Evolutionary conservation across 92 coral and sea anemone species (phyloP), one percentile per base, ranked within the genome.

Genomic region (Galaxea fascicularis): DNA sequence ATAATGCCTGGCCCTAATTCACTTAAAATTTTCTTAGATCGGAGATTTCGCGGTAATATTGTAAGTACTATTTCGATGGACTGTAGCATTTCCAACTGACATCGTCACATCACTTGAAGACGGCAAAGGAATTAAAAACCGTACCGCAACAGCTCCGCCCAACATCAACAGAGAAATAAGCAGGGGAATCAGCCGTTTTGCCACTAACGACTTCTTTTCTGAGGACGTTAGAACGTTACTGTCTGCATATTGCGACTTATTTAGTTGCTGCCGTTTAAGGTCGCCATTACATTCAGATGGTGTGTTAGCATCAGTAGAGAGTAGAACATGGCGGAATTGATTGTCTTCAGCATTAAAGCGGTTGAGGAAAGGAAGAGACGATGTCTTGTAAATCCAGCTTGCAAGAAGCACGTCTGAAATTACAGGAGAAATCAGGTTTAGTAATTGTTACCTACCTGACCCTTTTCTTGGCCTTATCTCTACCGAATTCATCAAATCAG

Each of bases 51-150:
- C 49, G 63, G 83, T 79, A 17, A 29, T 18, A 65, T 79, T 51
- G 29, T 17, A 11, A 18, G 83, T 78, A 18, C 30, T 63, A 31
- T 78, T 64, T 24, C 3, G 16, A 78, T 22, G 41, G n/a, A 56
- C 49, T 78, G 82, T 62, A 15, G 45, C 72, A 46, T 64, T 78
- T 26, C 29, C 62, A 63, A 64, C 30, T 16, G 82, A 26, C 28
- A 28, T 45, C 30, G 54, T 44, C 10, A 29, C 44, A 16, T 58
- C 35, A 22, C 74, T 35, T 0, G 81, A 76, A 4, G 59, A 54
- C 12, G 90, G 90, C 57, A 87, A 71, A 16, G 92, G 92, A n/a
- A 89, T 80, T 67, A 89, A 24, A 7, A 89, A 65, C 26, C 81
- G 92, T 17, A 84, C 15, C 13, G 67, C 77, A n/a, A 84, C 58